phyloP scores from a whole-genome alignment of 2,888 invertebrate species.

The Mesoligia furuncula region DNA sequence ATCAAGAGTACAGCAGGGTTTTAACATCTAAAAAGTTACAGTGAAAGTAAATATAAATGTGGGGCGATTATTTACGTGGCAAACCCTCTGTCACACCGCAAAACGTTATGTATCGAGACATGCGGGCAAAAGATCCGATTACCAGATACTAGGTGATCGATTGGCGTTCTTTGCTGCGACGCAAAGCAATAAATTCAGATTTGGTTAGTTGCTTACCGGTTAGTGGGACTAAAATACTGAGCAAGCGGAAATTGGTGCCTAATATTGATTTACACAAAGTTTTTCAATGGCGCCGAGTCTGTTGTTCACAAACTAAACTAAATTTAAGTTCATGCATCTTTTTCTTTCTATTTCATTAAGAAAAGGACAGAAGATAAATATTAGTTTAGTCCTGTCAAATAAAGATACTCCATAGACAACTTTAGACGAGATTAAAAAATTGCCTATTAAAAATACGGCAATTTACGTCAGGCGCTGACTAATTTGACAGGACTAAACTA shows the following conservation, averaged over 20 bases:
- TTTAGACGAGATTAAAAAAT: no score
- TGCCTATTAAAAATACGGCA: no score
- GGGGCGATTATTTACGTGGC: constrained; percentile 60
- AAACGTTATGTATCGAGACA: constrained; percentile 69
- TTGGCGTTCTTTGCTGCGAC: constrained; percentile 62
- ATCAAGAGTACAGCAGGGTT: neutral
- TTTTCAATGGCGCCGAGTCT: no score
- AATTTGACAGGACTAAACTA: no score
- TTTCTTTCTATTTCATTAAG: no score
- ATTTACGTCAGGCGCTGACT: no score
- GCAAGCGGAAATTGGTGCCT: constrained; percentile 6
- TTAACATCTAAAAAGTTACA: constrained; percentile 24
- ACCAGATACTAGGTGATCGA: constrained; percentile 72
- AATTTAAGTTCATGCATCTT: no score
- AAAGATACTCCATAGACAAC: no score
- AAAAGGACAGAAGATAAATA: no score
- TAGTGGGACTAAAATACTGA: constrained; percentile 35
- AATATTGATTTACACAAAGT: constrained; percentile 28
- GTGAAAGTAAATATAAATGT: constrained; percentile 53
- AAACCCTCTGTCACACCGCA: constrained; percentile 63
- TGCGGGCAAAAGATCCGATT: constrained; percentile 73
- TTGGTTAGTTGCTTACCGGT: constrained; percentile 48
- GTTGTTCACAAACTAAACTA: no score
- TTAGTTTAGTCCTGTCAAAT: no score
- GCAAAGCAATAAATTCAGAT: constrained; percentile 68